Base-by-base conservation (phyloP, 2,113 vertebrate species). In the Ursus arctos region DNA sequence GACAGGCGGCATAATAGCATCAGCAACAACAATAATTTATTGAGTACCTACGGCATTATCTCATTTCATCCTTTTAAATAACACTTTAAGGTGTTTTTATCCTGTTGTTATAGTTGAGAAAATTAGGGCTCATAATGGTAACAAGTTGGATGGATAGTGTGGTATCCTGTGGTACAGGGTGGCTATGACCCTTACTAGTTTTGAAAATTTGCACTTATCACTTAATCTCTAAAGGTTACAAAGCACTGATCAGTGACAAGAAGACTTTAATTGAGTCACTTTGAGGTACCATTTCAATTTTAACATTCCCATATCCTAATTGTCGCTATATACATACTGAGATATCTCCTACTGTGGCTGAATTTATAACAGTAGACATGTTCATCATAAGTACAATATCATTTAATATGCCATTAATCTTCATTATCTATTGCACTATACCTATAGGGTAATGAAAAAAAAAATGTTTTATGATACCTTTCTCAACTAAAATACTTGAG, bases 81-180 rank as follows among this genome's bases (percentile, higher is more conserved):
- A 96, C 28, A 84, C 24, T n/a, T 85, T 47, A 65, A 61, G 49
- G 2, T 19, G 4, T 83, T 95, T 94, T 93, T 76, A 83, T 74
- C 16, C 24, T 94, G 11, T 36, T 91, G 43, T 88, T 36, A 96
- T 36, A 55, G 51, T 51, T 95, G 31, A 76, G 69, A 84, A 91
- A 88, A 88, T 9, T 13, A 7, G n/a, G 4, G 33, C 28, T 74
- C 15, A 55, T 22, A 7, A 83, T 43, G 77, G 19, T 84, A 85
- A 59, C 19, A 80, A 33, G 28, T 11, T 69, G 6, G 24, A 80
- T 51, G 49, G 18, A 51, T 15, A 69, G 3, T 18, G 14, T 65
- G 18, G 33, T 87, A 69, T 79, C 19, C 18, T 40, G n/a, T 71
- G 11, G 31, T 63, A 28, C 24, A 77, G 55, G 0, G 15, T 61